phyloP scores from a whole-genome alignment of 2,113 vertebrate species.

The Leptodactylus fuscus region DNA sequence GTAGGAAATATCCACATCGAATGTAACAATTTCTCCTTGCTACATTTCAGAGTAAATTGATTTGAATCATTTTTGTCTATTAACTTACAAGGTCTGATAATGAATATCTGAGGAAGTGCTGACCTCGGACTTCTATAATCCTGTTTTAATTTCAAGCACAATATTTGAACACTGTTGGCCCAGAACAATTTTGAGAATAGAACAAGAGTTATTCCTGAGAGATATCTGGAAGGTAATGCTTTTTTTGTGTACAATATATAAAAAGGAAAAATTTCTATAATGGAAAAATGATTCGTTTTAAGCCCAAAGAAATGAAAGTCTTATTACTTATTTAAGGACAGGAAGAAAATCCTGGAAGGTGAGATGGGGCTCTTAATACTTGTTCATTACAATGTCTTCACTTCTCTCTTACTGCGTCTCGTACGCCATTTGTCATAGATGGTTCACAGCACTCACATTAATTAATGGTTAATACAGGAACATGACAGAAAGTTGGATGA shows the following conservation, averaged over 20 bases:
- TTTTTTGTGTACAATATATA: too few species aligned
- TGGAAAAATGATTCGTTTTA: constrained; percentile 13
- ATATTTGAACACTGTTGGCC: background rate
- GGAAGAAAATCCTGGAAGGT: background rate
- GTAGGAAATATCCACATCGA: too few species aligned
- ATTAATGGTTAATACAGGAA: constrained; percentile 20
- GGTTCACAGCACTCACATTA: background rate
- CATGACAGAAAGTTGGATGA: constrained; percentile 44
- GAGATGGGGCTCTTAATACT: background rate
- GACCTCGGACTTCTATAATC: background rate
- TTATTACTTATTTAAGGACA: background rate
- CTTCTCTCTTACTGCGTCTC: background rate
- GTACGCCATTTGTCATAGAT: constrained; percentile 17
- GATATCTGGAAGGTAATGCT: background rate
- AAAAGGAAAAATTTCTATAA: background rate
- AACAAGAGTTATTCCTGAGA: background rate
- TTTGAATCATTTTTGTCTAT: too few species aligned
- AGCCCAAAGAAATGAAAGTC: background rate
- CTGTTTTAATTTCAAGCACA: background rate
- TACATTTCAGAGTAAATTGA: too few species aligned
- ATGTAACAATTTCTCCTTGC: too few species aligned
- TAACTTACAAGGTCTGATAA: background rate
- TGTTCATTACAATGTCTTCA: background rate
- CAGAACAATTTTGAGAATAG: background rate
- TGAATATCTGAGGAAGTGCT: background rate